These are phyloP conservation scores for Gymnosoma rotundatum DNA, from an alignment of 2,888 invertebrate species.

Conservation along the genomic window DNA sequence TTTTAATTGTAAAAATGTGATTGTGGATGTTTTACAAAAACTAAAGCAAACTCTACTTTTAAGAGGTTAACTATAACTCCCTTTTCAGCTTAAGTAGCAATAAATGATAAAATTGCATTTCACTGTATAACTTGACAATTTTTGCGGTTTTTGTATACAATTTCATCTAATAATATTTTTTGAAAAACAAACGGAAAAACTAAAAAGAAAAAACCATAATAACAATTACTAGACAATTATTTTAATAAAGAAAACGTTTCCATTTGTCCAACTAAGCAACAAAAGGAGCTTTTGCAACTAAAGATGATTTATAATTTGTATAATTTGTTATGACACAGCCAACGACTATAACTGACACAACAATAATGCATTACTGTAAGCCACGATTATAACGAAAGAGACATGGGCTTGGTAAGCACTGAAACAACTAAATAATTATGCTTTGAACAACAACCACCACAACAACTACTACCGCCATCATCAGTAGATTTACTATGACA, in stretches of 20 bases:
- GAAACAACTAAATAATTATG: conserved; percentile 6
- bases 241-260: conserved; percentile 56
- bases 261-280: conserved; percentile 35
- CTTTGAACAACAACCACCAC: not conserved
- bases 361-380: conserved; percentile 9
- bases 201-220: conserved; percentile 20
- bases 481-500: conserved; percentile 22
- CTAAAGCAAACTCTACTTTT: not conserved
- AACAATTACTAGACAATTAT: conserved; percentile 41
- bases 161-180: no score
- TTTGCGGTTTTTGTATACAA: conserved; percentile 39
- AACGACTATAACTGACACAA: conserved; percentile 49
- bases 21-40: no score
- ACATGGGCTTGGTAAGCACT: conserved; percentile 4
- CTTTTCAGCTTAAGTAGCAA: conserved; percentile 2
- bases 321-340: conserved; percentile 65
- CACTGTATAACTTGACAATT: conserved; percentile 44
- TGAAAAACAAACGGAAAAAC: no score
- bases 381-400: not conserved
- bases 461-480: conserved; percentile 27
- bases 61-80: conserved; percentile 46
- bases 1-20: no score
- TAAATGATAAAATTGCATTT: conserved; percentile 55
- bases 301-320: no score
- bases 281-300: conserved; percentile 3